Conservation (phyloP, 2,113 vertebrate species). For the Helogale parvula region DNA sequence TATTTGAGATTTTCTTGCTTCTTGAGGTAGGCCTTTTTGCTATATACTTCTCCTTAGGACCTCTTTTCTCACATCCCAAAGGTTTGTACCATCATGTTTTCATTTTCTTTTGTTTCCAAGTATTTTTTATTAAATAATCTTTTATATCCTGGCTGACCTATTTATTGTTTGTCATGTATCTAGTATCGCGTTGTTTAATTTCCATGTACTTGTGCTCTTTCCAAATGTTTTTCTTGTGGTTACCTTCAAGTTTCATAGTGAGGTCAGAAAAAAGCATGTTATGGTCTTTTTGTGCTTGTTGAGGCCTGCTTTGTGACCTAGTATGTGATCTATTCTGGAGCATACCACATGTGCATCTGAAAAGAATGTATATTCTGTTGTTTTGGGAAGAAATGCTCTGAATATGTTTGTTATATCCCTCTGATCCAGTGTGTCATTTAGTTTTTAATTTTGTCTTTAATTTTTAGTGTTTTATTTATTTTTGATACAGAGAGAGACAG, state of each 20-base stretch:
- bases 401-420: background rate
- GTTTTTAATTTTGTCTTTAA: too few species aligned
- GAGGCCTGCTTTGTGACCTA: background rate
- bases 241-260: background rate
- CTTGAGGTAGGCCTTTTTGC: background rate
- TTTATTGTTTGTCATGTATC: background rate
- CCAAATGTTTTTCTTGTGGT: background rate
- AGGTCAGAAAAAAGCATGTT: background rate
- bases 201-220: background rate
- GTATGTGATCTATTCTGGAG: background rate
- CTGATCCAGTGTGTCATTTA: background rate
- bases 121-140: background rate
- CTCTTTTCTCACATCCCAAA: background rate
- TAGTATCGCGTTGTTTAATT: background rate
- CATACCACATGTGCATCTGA: background rate
- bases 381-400: background rate
- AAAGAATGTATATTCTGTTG: background rate
- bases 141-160: background rate
- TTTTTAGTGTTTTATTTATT: too few species aligned
- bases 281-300: background rate
- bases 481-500: too few species aligned
- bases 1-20: background rate
- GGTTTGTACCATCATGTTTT: background rate
- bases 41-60: background rate
- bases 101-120: background rate